Percentiles rank a stretch among this genome's conserved stretches.
phyloP scores from a whole-genome alignment of 2,113 vertebrate species.

The Psophia crepitans region DNA sequence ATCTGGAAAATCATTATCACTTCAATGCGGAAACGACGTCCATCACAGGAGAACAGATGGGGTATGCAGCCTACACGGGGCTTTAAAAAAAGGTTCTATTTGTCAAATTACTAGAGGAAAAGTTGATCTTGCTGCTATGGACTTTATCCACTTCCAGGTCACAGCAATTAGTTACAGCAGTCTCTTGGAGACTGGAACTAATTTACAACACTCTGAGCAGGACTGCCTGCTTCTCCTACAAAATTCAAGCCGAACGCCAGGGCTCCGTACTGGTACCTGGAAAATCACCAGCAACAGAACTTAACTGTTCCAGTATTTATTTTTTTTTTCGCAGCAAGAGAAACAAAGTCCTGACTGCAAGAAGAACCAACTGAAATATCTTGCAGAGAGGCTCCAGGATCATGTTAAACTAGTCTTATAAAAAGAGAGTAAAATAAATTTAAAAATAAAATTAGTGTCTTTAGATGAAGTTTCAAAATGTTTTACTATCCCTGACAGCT shows the following conservation, averaged over 20 bases:
- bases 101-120: constrained; percentile 62
- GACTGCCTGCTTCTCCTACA: neutral
- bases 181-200: constrained; percentile 63
- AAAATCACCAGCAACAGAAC: neutral
- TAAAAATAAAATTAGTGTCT: neutral
- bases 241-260: neutral
- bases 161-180: constrained; percentile 60
- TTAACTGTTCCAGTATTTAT: neutral
- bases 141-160: constrained; percentile 67
- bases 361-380: neutral
- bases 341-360: neutral
- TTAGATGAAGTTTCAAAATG: neutral
- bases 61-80: neutral
- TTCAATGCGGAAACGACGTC: neutral
- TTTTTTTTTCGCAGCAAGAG: neutral
- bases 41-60: neutral
- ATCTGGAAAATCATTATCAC: constrained; percentile 42
- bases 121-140: constrained; percentile 39
- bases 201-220: constrained; percentile 19
- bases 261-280: neutral
- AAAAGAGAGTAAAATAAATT: neutral
- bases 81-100: neutral
- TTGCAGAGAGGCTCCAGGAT: neutral
- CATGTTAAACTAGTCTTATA: neutral
- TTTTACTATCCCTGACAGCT: neutral